Conservation (phyloP, 1,140 invertebrate genomes). For the Macrobrachium nipponense region DNA sequence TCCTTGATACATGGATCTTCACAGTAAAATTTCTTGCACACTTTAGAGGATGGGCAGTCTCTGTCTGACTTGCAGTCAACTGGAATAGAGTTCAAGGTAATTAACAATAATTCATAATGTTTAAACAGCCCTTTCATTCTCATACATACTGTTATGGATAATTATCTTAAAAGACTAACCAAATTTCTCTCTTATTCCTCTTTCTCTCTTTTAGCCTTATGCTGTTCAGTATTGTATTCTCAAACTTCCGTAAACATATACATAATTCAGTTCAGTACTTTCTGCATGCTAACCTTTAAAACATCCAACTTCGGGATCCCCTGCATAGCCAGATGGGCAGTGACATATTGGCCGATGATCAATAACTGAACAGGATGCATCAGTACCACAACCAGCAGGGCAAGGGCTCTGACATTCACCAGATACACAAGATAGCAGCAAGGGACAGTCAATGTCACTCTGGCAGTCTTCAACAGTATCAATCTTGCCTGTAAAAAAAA, state of each 20-base stretch:
- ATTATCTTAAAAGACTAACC: neutral
- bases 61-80: conserved; percentile 70
- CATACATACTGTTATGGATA: too few relatives aligned
- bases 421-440: conserved; percentile 67
- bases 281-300: conserved; percentile 66
- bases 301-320: conserved; percentile 67
- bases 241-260: neutral
- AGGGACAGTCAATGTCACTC: conserved; percentile 67
- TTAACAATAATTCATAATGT: neutral
- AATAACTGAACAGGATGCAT: conserved; percentile 66
- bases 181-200: too few relatives aligned
- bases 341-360: conserved; percentile 66
- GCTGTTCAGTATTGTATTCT: too few relatives aligned
- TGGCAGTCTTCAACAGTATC: conserved; percentile 69
- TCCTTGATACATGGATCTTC: conserved; percentile 67
- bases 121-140: too few relatives aligned
- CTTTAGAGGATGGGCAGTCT: conserved; percentile 53
- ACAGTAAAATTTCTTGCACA: conserved; percentile 58
- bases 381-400: conserved; percentile 65
- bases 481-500: conserved; percentile 10
- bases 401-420: conserved; percentile 67
- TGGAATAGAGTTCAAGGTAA: conserved; percentile 66
- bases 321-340: conserved; percentile 66
- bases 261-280: neutral
- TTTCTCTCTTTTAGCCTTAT: too few relatives aligned